Evolutionary conservation across 2,113 vertebrate genomes (phyloP).

Genomic region (Eonycteris spelaea): DNA sequence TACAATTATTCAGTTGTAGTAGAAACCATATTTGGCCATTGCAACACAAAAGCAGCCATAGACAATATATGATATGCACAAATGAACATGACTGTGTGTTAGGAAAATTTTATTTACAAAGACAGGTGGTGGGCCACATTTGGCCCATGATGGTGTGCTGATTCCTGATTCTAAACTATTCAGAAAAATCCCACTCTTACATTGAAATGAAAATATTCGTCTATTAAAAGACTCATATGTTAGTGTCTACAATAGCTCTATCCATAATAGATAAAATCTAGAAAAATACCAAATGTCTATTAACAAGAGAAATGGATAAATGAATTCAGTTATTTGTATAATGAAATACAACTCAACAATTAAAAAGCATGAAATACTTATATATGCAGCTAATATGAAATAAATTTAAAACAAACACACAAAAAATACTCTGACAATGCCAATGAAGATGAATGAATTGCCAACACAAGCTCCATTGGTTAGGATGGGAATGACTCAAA

Average conservation of each 20-base stretch:
- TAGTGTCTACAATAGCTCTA: background rate
- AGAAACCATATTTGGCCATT: too few species aligned
- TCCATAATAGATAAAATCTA: background rate
- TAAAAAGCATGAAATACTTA: background rate
- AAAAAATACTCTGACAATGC: background rate
- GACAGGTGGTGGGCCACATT: background rate
- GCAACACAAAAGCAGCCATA: background rate
- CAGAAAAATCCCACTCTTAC: background rate
- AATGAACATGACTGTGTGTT: background rate
- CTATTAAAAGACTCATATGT: background rate
- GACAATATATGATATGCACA: background rate
- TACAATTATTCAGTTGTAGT: too few species aligned
- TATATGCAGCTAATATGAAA: background rate
- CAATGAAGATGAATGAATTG: background rate
- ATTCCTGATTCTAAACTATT: background rate
- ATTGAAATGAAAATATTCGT: background rate
- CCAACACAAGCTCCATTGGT: background rate
- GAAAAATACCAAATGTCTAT: background rate
- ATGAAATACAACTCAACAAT: background rate
- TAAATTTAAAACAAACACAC: background rate
- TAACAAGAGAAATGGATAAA: background rate
- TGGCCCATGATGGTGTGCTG: background rate
- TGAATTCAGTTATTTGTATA: background rate
- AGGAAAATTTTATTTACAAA: background rate
- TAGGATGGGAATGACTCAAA: background rate